phyloP scores from a whole-genome alignment of 2,888 invertebrate species.

The Aporophyla lueneburgensis region DNA sequence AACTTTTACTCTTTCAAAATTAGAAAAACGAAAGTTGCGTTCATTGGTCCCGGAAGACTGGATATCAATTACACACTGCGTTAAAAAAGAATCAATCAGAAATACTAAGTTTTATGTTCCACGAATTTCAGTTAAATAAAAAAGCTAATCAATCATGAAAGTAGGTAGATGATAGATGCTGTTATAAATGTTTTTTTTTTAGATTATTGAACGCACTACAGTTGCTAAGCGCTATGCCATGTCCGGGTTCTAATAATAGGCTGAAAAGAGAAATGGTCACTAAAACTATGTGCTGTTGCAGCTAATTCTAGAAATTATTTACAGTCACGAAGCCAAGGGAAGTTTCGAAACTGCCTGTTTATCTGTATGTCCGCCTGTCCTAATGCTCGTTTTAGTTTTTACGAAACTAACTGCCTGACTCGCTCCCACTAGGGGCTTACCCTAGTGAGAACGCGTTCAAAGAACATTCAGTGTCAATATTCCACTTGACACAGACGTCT shows the following conservation, averaged over 20 bases:
- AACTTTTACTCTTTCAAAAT: slow-evolving; percentile 38
- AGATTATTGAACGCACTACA: slow-evolving; percentile 14
- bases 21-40: slow-evolving; percentile 46
- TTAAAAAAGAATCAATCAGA: slow-evolving; percentile 52
- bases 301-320: background rate
- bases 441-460: background rate
- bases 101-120: slow-evolving; percentile 32
- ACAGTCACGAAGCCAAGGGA: background rate
- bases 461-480: too few relatives aligned
- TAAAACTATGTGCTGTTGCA: background rate
- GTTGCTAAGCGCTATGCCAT: background rate
- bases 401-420: too few relatives aligned
- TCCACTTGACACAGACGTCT: too few relatives aligned
- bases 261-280: background rate
- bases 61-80: slow-evolving; percentile 44
- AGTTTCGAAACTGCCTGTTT: background rate
- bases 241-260: too few relatives aligned
- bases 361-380: background rate
- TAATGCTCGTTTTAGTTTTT: background rate
- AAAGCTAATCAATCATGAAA: slow-evolving; percentile 32
- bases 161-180: slow-evolving; percentile 7
- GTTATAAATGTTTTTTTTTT: slow-evolving; percentile 23
- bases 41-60: slow-evolving; percentile 44
- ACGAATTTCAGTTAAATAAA: slow-evolving; percentile 25
- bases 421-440: too few relatives aligned